phyloP scores from a whole-genome alignment of 2,797 vertebrate genomes.

The Phalloptychus januarius region DNA sequence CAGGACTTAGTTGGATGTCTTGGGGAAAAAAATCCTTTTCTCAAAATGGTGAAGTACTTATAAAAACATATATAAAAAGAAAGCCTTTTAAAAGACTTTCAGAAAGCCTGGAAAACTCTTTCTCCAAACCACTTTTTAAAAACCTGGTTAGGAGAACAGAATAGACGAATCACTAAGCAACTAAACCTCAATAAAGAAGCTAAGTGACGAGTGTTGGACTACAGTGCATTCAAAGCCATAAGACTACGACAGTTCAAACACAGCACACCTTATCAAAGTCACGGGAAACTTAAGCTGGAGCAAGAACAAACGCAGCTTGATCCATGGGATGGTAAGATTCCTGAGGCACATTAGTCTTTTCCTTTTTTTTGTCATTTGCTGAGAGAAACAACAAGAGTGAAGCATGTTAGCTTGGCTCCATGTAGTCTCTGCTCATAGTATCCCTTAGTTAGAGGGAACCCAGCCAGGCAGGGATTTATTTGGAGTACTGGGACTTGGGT shows the following conservation, averaged over 20 bases:
- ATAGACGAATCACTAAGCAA: slow-evolving; percentile 11
- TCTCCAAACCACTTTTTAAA: background rate
- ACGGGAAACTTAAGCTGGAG: slow-evolving; percentile 80
- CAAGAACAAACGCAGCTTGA: slow-evolving; percentile 79
- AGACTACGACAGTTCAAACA: slow-evolving; percentile 71
- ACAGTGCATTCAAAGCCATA: slow-evolving; percentile 60
- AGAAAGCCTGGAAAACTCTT: background rate
- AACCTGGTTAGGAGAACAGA: background rate
- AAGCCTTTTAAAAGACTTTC: background rate
- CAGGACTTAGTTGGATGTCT: background rate
- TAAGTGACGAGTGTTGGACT: slow-evolving; percentile 38
- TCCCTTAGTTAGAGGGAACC: slow-evolving; percentile 72
- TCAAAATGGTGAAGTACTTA: background rate
- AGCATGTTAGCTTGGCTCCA: slow-evolving; percentile 71
- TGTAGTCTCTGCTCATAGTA: slow-evolving; percentile 75
- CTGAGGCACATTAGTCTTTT: slow-evolving; percentile 72
- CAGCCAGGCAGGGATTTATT: slow-evolving; percentile 75
- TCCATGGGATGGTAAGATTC: slow-evolving; percentile 77
- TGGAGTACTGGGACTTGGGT: slow-evolving; percentile 73
- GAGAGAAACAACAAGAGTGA: slow-evolving; percentile 71
- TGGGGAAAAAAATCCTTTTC: background rate
- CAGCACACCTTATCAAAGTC: slow-evolving; percentile 75
- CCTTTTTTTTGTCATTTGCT: slow-evolving; percentile 55
- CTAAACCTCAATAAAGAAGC: slow-evolving; percentile 47
- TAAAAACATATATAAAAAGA: background rate